Evolutionary conservation across 1,140 invertebrate species (phyloP), one percentile per base, ranked within the genome.

Genomic region (Carcinoscorpius rotundicauda): DNA sequence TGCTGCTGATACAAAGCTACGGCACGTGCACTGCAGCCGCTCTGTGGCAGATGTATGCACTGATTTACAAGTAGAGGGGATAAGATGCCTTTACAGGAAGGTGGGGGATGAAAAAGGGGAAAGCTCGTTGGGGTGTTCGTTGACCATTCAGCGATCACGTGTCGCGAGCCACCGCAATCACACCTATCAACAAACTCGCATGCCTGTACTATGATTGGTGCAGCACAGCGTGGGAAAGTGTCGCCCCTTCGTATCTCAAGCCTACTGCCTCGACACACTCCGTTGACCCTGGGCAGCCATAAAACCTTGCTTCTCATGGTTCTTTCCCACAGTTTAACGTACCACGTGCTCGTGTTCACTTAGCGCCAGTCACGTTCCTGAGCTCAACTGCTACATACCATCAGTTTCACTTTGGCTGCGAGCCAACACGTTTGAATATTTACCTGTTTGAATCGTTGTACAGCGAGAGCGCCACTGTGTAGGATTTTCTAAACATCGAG

Each of bases 91-190:
- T 29, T 29, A 29, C 29, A 29, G 29, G 29, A 29, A 29, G 29
- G 29, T 29, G 29, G 29, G 29, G 29, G 29, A 1, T 0, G 2
- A 29, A 29, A 29, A 29, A 29, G 56, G 56, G 10, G 48, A 29
- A 57, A 11, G 56, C 48, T 29, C 48, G n/a, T 10, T 10, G 10
- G 56, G 56, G 56, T 29, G 48, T 11, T 29, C 56, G 48, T 29
- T 57, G 48, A 57, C 56, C 56, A 57, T 11, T 57, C 56, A 57
- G 56, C n/a, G 6, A 29, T 57, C 56, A 4, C 56, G 48, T 57
- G 56, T 11, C 56, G 56, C 56, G 56, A 57, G 56, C 56, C 56
- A 29, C n/a, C 56, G 48, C n/a, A 57, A 57, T 57, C 56, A 57
- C 56, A 57, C 56, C n/a, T 29, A 57, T 57, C 56, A 57, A 57